A percentile compares a stretch with the other conserved stretches of the same genome.
Conservation (phyloP, 2,113 vertebrate species). For the Semnopithecus entellus region DNA sequence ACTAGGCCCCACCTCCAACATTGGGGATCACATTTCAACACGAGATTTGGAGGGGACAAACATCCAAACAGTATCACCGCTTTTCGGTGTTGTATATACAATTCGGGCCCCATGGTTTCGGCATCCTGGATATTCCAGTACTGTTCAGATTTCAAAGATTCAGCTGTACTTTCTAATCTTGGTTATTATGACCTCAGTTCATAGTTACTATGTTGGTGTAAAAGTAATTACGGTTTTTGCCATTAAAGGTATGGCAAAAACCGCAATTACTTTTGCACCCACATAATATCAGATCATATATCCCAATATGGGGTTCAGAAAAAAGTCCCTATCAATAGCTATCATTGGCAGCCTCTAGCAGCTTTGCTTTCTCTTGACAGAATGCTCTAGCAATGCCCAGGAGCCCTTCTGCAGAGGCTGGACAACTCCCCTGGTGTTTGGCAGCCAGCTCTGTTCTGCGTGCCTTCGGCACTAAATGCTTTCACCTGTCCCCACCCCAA, state of each 20-base stretch:
- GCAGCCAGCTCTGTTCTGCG: neutral
- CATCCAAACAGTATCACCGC: too few species aligned
- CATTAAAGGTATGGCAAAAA: too few species aligned
- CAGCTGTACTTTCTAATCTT: neutral
- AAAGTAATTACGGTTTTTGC: too few species aligned
- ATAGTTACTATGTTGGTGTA: too few species aligned
- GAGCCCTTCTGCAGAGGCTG: neutral
- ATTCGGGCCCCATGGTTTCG: neutral
- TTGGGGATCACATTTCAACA: too few species aligned
- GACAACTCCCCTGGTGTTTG: neutral
- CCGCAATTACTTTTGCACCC: too few species aligned
- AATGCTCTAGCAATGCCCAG: fast-evolving
- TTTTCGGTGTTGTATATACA: neutral
- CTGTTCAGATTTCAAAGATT: neutral
- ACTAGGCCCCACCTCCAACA: too few species aligned
- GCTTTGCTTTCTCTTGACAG: neutral
- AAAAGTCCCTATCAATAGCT: neutral
- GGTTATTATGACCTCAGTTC: neutral
- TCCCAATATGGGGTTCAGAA: neutral
- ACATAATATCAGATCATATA: neutral
- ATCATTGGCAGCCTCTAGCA: neutral
- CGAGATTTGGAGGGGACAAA: too few species aligned
- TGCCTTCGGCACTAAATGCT: neutral
- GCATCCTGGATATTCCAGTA: neutral
- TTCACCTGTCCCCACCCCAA: neutral